These are phyloP conservation scores for Tetraneura akinire DNA, from an alignment of 1,140 invertebrate genomes.

Conservation along the genomic window DNA sequence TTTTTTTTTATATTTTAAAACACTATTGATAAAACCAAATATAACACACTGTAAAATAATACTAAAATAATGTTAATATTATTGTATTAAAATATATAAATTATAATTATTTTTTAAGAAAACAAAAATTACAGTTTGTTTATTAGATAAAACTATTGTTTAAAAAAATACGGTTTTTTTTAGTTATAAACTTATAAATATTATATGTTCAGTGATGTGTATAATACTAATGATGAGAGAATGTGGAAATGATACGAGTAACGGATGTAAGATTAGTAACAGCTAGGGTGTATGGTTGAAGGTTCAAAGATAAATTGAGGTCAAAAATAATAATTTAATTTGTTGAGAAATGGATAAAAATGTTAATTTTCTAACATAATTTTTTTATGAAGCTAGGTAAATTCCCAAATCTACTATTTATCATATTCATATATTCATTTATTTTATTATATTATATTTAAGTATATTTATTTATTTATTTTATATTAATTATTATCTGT, in stretches of 20 bases:
- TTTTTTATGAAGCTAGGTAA: too few species aligned
- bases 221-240: background rate
- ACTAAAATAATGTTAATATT: too few species aligned
- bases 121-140: background rate
- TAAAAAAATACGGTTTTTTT: background rate
- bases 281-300: background rate
- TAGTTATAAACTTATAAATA: background rate
- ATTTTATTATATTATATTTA: too few species aligned
- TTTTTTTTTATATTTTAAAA: background rate
- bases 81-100: too few species aligned
- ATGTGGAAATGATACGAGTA: slow-evolving; percentile 10
- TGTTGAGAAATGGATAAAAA: too few species aligned
- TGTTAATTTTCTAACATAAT: too few species aligned
- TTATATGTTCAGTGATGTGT: background rate
- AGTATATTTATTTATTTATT: too few species aligned
- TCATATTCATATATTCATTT: too few species aligned
- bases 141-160: background rate
- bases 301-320: background rate
- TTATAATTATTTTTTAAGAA: background rate
- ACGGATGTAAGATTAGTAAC: background rate
- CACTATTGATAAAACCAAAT: background rate
- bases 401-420: too few species aligned
- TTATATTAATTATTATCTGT: too few species aligned
- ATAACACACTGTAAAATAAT: too few species aligned
- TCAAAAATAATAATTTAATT: background rate